Conservation (phyloP, 1,140 invertebrate genomes). For the Papilio xuthus region DNA sequence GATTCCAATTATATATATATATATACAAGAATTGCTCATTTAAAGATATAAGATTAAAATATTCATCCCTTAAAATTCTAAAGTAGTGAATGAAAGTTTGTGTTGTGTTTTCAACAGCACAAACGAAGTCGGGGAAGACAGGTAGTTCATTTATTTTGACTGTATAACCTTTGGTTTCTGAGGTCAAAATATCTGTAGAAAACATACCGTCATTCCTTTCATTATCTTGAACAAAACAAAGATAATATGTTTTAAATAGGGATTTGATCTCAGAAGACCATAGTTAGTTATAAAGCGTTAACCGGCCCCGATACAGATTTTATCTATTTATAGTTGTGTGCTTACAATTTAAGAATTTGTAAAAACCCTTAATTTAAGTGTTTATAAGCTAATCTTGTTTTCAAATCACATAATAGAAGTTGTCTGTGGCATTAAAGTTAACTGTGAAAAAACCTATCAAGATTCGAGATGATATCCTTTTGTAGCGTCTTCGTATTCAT, state of each 20-base stretch:
- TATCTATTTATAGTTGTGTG: not conserved
- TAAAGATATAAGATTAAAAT: too few relatives aligned
- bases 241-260: too few relatives aligned
- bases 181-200: too few relatives aligned
- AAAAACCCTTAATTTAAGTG: not conserved
- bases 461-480: conserved; percentile 13
- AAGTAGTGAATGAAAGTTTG: not conserved
- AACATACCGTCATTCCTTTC: too few relatives aligned
- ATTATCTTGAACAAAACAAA: too few relatives aligned
- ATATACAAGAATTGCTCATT: too few relatives aligned
- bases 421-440: not conserved
- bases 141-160: not conserved
- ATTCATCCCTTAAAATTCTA: not conserved
- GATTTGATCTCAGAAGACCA: too few relatives aligned
- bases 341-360: not conserved
- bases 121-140: too few relatives aligned
- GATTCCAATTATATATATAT: too few relatives aligned
- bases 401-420: not conserved
- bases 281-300: not conserved
- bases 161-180: too few relatives aligned
- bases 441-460: conserved; percentile 23
- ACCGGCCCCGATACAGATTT: not conserved
- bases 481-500: not conserved
- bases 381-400: not conserved
- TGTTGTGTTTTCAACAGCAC: too few relatives aligned